These are phyloP conservation scores for Ptychadena robeensis DNA, from an alignment of 2,797 vertebrate species.

Conservation along the genomic window DNA sequence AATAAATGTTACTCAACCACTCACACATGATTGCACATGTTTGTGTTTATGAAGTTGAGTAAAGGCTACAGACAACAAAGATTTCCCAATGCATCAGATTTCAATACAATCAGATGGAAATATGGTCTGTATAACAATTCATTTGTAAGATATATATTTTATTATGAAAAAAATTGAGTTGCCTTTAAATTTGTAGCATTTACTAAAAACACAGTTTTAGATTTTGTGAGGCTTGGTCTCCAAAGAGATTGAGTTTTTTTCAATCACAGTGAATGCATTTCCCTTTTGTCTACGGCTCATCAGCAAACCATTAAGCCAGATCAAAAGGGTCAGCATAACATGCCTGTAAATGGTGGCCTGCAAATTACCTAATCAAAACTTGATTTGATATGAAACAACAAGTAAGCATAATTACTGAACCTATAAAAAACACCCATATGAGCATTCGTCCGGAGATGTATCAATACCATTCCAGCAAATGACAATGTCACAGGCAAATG, in stretches of 20 bases:
- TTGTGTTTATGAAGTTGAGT: no score
- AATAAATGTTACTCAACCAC: no score
- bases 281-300: slow-evolving; percentile 48
- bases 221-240: background rate
- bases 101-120: no score
- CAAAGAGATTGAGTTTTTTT: slow-evolving; percentile 12
- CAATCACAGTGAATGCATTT: slow-evolving; percentile 31
- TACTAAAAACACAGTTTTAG: background rate
- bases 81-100: no score
- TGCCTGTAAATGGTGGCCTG: slow-evolving; percentile 36
- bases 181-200: background rate
- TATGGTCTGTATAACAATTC: no score
- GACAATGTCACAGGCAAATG: slow-evolving; percentile 44
- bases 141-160: no score
- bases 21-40: no score
- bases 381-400: slow-evolving; percentile 58
- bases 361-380: slow-evolving; percentile 59
- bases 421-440: slow-evolving; percentile 21
- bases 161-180: background rate
- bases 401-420: slow-evolving; percentile 54
- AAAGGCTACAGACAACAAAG: no score
- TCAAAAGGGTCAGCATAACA: slow-evolving; percentile 45
- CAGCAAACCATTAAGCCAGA: slow-evolving; percentile 50
- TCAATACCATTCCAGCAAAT: slow-evolving; percentile 35
- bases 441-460: slow-evolving; percentile 27